Base-by-base conservation (phyloP, 2,797 vertebrate species). In the Otolemur crassicaudatus region DNA sequence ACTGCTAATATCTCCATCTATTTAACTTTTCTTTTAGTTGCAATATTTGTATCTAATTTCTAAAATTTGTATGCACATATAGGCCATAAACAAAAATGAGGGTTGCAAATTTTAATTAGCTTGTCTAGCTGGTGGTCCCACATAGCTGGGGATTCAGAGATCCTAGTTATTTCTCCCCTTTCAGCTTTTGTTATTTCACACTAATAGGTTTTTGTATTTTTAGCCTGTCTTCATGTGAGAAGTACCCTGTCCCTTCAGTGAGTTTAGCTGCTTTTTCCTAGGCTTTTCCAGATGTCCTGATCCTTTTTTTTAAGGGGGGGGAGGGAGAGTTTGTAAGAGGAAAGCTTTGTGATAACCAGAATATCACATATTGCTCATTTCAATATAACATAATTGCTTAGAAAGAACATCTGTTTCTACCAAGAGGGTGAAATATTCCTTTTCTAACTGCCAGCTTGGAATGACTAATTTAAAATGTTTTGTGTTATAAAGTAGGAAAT, bases 191-290 rank as follows among this genome's bases (percentile, higher is more conserved):
- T 97, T 95, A 96, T 94, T 97, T 93, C 96, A 90, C 96, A 94
- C 96, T 96, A 98, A 97, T 96, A 90, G 97, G 94, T 96, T 97
- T 97, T 97, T 97, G 93, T 97, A 82, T 92, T 96, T 98, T 97
- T 76, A 96, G 87, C 63, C 95, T 94, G 93, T 95, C 96, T 94
- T 97, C 96, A 86, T 95, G 94, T 91, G 86, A 95, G 95, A 97
- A 96, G 92, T 88, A 90, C 90, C 72, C 85, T 77, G 69, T 92
- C 46, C 87, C 95, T 91, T 95, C 95, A 87, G 96, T 93, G 94
- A 92, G 83, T 90, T 96, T 94, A 95, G 75, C 82, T 96, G 92
- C 83, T 93, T 95, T 96, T 96, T 82, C 87, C 70, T 22, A 20
- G 37, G 75, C 85, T 46, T 84, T 95, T 90, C 95, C 92, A 96